Conservation (phyloP, 2,797 vertebrate species). For the Siniperca undulata region DNA sequence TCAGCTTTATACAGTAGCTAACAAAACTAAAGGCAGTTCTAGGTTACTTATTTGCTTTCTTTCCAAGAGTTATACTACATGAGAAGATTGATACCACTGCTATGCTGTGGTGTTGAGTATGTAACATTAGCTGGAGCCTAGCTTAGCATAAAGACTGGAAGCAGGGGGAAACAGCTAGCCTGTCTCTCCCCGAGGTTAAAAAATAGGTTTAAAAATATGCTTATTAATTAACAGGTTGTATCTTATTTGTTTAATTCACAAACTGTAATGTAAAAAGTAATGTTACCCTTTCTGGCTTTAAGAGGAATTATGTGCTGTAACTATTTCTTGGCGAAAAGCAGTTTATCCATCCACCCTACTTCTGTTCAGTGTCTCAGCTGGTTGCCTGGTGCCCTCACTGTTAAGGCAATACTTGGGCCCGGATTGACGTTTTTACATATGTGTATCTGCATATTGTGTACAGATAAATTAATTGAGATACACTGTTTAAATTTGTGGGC, state of each 20-base stretch:
- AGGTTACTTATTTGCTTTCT: neutral
- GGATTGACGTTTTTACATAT: neutral
- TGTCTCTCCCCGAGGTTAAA: neutral
- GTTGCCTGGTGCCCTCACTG: neutral
- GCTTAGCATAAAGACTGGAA: neutral
- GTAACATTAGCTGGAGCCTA: neutral
- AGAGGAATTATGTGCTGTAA: neutral
- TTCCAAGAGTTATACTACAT: neutral
- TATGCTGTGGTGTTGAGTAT: neutral
- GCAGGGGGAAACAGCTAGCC: neutral
- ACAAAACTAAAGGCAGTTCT: neutral
- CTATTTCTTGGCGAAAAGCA: neutral
- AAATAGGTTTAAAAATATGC: neutral
- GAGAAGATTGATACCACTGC: neutral
- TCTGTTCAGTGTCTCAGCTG: neutral
- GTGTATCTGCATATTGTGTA: neutral
- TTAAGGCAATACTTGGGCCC: neutral
- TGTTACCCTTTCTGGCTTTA: neutral
- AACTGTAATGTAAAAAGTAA: neutral
- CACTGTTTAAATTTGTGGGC: constrained; percentile 20
- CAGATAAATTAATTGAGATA: constrained; percentile 8
- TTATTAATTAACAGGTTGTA: neutral
- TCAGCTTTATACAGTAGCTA: neutral
- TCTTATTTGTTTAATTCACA: neutral
- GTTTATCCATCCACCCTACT: neutral